Percentiles rank a stretch among this genome's conserved stretches.
Evolutionary conservation across 2,888 invertebrate species (phyloP).

Genomic region (Alitta virens): DNA sequence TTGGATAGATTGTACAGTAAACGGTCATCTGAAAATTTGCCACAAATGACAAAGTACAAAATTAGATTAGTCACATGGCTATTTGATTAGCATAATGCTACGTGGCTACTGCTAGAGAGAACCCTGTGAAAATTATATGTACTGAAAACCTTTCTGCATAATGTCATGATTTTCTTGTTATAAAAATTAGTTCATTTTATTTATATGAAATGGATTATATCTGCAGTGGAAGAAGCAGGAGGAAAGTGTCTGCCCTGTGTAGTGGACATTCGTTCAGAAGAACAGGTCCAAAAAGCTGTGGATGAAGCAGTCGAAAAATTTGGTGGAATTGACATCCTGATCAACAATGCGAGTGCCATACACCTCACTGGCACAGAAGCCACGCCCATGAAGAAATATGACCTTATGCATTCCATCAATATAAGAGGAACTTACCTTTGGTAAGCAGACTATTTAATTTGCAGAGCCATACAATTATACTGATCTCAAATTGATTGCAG

Average conservation of each 20-base stretch:
- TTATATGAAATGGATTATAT: not conserved
- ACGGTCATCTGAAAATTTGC: too few species aligned
- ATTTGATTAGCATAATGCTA: too few species aligned
- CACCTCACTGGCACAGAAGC: slow-evolving; percentile 67
- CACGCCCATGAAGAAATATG: slow-evolving; percentile 94
- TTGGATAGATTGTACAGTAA: too few species aligned
- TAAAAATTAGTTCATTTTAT: not conserved
- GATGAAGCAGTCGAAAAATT: slow-evolving; percentile 73
- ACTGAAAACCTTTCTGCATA: too few species aligned
- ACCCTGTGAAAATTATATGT: too few species aligned
- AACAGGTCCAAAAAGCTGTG: slow-evolving; percentile 61
- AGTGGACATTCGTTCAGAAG: slow-evolving; percentile 84
- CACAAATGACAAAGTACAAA: too few species aligned
- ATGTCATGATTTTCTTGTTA: not conserved
- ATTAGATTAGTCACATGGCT: too few species aligned
- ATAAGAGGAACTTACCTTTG: slow-evolving; percentile 92
- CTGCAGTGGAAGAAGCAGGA: slow-evolving; percentile 77
- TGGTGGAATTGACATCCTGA: slow-evolving; percentile 87
- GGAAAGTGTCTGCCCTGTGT: slow-evolving; percentile 83
- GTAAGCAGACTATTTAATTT: too few species aligned
- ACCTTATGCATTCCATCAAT: slow-evolving; percentile 93
- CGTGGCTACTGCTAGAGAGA: too few species aligned
- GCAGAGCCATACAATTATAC: too few species aligned
- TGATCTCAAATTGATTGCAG: too few species aligned
- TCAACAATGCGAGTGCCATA: slow-evolving; percentile 97